Base-by-base conservation (phyloP, 2,888 invertebrate species). In the Arctia plantaginis region DNA sequence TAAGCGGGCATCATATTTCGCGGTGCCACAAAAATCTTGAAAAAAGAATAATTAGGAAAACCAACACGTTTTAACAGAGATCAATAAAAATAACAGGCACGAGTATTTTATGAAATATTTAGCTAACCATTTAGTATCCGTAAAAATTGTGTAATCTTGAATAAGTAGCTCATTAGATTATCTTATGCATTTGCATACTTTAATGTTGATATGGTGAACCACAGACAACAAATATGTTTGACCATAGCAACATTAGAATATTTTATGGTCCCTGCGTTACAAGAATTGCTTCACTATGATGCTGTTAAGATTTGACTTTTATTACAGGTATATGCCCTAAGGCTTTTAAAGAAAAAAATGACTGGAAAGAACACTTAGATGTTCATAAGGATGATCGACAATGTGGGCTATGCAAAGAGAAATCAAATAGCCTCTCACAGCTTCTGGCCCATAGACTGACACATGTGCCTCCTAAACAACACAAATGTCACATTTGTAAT, bases 401-500 rank as follows among this genome's bases (percentile, higher is more conserved):
- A 0, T 94, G 94, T 82, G 66, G 74, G 3, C 68, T 89, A 65
- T 94, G 94, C 74, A 30, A 72, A 4, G 86, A 89, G 44, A 64
- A 27, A 0, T 84, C 88, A n/a, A 75, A 67, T 23, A 84, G 87
- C 15, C 87, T 89, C 83, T 88, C 91, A 0, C 86, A 90, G 44
- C 71, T 93, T 3, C 78, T 93, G 0, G 84, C 88, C 0, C 94
- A 94, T 75, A 86, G 94, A 66, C 39, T 92, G 0, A 66, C 74
- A 20, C 94, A 94, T 76, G 69, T 93, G 10, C 86, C 88, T 0
- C 35, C 71, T 0, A 81, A 79, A 3, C 85, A 90, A 64, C 73
- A 80, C 12, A 77, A 69, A 44, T 94, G 94, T 75, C 91, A 92
- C 66, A 78, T 93, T 27, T 94, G 94, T 74, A 69, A 72, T 3